Evolutionary conservation across 2,797 vertebrate genomes (phyloP), one percentile per base, ranked within the genome.

Genomic region (Scolopax bukidnonensis): DNA sequence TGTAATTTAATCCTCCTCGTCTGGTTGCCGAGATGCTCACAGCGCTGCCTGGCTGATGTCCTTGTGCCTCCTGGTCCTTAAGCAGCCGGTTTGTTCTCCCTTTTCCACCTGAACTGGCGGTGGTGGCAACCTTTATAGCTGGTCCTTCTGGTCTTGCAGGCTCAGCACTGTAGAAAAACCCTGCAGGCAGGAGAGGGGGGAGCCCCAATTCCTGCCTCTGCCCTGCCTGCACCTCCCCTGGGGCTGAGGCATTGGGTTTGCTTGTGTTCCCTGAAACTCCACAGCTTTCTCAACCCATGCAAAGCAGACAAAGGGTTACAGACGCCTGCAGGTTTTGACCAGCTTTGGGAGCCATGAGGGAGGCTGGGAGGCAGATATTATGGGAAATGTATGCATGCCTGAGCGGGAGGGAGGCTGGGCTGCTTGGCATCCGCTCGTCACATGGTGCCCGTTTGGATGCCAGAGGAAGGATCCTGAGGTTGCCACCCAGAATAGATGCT

Each of bases 321-420:
- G 76, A 32, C 16, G 50, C 80, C 64, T 33, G 63, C 40, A 21
- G 64, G 76, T 51, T 78, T 45, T 56, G 40, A 15, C 19, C 57
- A 25, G 75, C 75, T 80, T 56, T 70, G 47, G 4, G 68, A 50
- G 73, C 68, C 10, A 2, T 2, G 12, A 76, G 68, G 21, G 2
- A 57, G 64, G 77, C 85, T 24, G 65, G 53, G 69, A 90, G 86
- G 85, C 93, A 86, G 90, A 90, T 90, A 70, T 91, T 91, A 48
- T 74, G 87, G 91, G 93, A 92, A 96, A 95, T 84, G 94, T 93
- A 87, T 93, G 94, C 91, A 95, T 95, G 82, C 89, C 86, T 93
- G 94, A 80, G 96, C 76, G 0, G 93, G 95, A 93, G 90, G 94
- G 95, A 93, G 87, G 92, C 48, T 95, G 7, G 82, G 77, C 79